Conservation (phyloP, 2,113 vertebrate species). For the Phalacrocorax pelagicus region DNA sequence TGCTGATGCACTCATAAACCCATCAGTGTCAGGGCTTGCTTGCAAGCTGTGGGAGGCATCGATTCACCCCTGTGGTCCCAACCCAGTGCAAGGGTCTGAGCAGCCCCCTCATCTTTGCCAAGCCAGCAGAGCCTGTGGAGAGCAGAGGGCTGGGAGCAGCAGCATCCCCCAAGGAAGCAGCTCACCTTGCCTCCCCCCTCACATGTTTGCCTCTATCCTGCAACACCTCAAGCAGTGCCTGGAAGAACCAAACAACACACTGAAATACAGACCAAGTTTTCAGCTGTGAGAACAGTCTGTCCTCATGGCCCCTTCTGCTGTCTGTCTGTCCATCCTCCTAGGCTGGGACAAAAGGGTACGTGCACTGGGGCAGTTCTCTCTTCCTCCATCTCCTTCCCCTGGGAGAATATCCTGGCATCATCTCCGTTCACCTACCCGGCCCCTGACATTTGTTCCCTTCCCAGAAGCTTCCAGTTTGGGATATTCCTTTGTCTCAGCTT, state of each 20-base stretch:
- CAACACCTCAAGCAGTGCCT: neutral
- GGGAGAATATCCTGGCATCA: conserved; percentile 5
- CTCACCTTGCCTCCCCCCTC: neutral
- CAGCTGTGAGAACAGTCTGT: neutral
- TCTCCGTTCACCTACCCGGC: neutral
- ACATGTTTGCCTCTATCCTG: neutral
- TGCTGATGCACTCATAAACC: neutral
- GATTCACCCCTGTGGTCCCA: accelerated
- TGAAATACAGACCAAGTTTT: neutral
- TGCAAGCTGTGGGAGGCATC: accelerated
- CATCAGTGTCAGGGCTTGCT: neutral
- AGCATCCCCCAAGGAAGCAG: neutral
- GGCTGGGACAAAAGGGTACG: neutral
- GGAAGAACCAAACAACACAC: neutral
- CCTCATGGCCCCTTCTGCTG: neutral
- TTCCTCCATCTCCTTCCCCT: neutral
- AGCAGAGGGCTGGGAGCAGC: neutral
- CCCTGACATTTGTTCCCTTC: neutral
- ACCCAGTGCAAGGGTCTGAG: neutral
- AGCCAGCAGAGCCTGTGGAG: accelerated
- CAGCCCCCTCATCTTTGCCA: neutral
- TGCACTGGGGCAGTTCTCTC: accelerated
- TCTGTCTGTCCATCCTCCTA: neutral
- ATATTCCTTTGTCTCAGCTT: conserved; percentile 19
- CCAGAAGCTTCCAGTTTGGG: conserved; percentile 15